Evolutionary conservation across 2,888 invertebrate species (phyloP).

Genomic region (Busseola fusca): DNA sequence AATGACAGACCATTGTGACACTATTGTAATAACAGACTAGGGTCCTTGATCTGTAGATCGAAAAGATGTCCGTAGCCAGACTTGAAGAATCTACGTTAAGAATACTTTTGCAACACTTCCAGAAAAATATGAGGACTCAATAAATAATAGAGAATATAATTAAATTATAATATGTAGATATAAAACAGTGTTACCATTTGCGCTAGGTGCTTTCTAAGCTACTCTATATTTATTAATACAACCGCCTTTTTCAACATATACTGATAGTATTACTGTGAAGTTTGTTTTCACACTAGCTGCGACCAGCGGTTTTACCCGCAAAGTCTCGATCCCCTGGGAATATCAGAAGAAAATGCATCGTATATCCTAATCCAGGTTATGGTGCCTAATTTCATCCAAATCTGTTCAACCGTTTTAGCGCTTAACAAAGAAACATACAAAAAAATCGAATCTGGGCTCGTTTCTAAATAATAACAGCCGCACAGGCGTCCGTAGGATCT

Average conservation of each 20-base stretch:
- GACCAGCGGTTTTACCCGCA: neutral
- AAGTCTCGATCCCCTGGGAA: neutral
- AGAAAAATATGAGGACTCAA: conserved; percentile 52
- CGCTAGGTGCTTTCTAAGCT: conserved; percentile 62
- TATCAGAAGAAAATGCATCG: neutral
- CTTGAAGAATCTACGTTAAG: neutral
- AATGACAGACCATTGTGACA: too few relatives aligned
- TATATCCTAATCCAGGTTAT: neutral
- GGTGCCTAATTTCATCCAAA: neutral
- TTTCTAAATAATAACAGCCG: too few relatives aligned
- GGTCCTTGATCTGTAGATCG: neutral
- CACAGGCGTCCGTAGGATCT: too few relatives aligned
- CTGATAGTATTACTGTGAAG: neutral
- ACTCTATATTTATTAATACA: conserved; percentile 45
- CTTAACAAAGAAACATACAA: neutral
- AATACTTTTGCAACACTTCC: conserved; percentile 45
- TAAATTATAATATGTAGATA: conserved; percentile 40
- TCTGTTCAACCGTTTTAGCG: neutral
- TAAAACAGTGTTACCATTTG: conserved; percentile 64
- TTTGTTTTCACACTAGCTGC: neutral
- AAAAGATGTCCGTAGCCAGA: neutral
- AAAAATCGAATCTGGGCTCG: neutral
- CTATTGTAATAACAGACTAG: too few relatives aligned
- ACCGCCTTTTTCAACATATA: conserved; percentile 7
- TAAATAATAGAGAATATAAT: conserved; percentile 45